phyloP scores from a whole-genome alignment of 1,140 invertebrate species.

The Cardiocondyla obscurior region DNA sequence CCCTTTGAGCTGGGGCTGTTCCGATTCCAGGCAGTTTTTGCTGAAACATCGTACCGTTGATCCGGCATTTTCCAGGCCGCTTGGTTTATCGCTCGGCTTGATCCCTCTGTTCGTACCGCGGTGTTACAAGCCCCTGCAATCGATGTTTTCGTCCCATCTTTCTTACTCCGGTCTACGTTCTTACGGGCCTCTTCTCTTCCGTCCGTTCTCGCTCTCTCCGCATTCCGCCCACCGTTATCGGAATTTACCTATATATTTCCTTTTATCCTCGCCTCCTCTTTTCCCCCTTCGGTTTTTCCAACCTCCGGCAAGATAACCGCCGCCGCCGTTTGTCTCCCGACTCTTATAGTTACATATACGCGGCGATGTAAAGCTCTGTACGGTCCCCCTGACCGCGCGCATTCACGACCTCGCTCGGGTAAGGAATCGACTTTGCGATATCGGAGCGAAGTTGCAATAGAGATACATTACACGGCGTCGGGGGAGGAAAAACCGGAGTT shows the following conservation, averaged over 20 bases:
- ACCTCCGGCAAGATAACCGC: slow-evolving; percentile 71
- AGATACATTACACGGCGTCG: not conserved
- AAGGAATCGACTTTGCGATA: slow-evolving; percentile 47
- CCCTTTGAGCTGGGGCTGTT: slow-evolving; percentile 66
- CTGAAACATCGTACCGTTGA: slow-evolving; percentile 80
- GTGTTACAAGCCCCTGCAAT: slow-evolving; percentile 80
- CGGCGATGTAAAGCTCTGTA: slow-evolving; percentile 61
- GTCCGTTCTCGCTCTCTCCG: not conserved
- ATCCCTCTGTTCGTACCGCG: slow-evolving; percentile 81
- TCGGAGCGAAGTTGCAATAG: not conserved
- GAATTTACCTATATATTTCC: slow-evolving; percentile 45
- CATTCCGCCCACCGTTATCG: slow-evolving; percentile 38
- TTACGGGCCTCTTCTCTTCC: slow-evolving; percentile 47
- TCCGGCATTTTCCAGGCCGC: slow-evolving; percentile 81
- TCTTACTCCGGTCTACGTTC: slow-evolving; percentile 66
- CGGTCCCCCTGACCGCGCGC: slow-evolving; percentile 57
- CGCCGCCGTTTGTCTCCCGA: slow-evolving; percentile 75
- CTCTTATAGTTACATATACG: slow-evolving; percentile 48
- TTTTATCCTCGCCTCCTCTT: slow-evolving; percentile 57
- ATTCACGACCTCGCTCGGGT: slow-evolving; percentile 29
- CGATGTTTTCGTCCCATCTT: slow-evolving; percentile 80
- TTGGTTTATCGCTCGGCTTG: slow-evolving; percentile 79
- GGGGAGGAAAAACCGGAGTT: not conserved
- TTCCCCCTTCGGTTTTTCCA: not conserved
- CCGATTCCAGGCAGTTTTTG: slow-evolving; percentile 80